Evolutionary conservation across 2,113 vertebrate genomes (phyloP), one percentile per base, ranked within the genome.

Genomic region (Siniperca chuatsi): DNA sequence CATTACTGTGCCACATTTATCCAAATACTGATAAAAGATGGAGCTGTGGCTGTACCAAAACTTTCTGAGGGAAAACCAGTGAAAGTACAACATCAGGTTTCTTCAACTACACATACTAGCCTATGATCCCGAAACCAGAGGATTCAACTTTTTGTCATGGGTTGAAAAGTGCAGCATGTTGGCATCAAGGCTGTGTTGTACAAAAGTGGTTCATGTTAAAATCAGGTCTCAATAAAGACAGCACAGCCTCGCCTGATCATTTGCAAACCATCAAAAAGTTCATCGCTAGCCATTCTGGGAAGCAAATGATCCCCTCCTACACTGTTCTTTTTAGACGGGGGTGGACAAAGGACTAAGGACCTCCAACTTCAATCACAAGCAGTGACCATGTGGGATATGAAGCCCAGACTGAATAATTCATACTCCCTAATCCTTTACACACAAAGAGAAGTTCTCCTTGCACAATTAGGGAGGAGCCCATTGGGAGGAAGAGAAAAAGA

Each of bases 371-470:
- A 90, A 90, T 82, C 88, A 55, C 73, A 84, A 91, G 84, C 84
- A 78, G 61, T 79, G 72, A 82, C 87, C 90, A 83, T 83, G 90
- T 81, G 87, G 87, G 87, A 87, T 62, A 90, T 62, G 74, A 92
- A 81, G 81, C 75, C 67, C 20, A 0, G 20, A 76, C 72, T 86
- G 86, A 89, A 94, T 90, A 90, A 94, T 91, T 91, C 81, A 91
- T 85, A 87, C 80, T 70, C 52, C 2, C 68, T 88, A 90, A 93
- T 92, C 87, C 84, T 80, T 58, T 15, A 23, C 33, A 40, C 75
- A 71, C 65, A 85, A 87, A 90, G 77, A 72, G 48, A 76, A 75
- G 72, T 82, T 88, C 81, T 81, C 64, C 76, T 81, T 46, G 42
- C 75, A 52, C 37, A 8, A 76, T 77, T 66, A 66, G 29, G 78